Evolutionary conservation across 2,797 vertebrate genomes (phyloP), one percentile per base, ranked within the genome.

Genomic region (Hippopotamyrus pictus): DNA sequence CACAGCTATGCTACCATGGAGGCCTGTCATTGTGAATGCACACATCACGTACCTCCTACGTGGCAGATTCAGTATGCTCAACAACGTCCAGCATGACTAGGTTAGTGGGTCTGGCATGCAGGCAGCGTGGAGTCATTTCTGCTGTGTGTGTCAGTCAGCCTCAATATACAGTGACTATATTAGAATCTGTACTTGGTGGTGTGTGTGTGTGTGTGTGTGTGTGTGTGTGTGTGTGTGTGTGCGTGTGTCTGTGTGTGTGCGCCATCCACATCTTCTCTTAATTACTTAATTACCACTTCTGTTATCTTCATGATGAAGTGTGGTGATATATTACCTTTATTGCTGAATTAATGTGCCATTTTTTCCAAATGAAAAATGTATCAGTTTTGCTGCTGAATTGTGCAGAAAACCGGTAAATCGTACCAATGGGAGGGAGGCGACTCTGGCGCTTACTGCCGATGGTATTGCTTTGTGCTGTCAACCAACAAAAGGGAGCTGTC

Each of bases 291-390:
- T 37, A 73, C 65, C 65, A 73, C 65, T 73, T 73, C 29, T 73
- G 29, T 73, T 73, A 73, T 73, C 65, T 73, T 73, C 65, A 73
- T 73, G 65, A 37, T 73, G 65, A 73, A 73, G 65, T 73, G 65
- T 73, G 65, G 65, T 73, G 65, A 73, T 37, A 73, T 37, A 73
- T 73, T 73, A 37, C 29, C 65, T 73, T 73, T 73, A 33, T 37
- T 73, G 65, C 65, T 37, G 29, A 79, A 44, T 79, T 79, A 79
- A 41, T 79, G 37, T 79, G 37, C 3, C 73, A 73, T 37, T 73
- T 73, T 73, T 46, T 19, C 33, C 2, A 1, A 41, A 46, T n/a
- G 33, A 79, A 79, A 79, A 79, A 79, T 44, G 17, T 9, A 79
- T n/a, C 65, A 73, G 7, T 46, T 79, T 79, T 19, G 12, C 73